phyloP scores from a whole-genome alignment of 2,888 invertebrate species.

The Agrochola lota region DNA sequence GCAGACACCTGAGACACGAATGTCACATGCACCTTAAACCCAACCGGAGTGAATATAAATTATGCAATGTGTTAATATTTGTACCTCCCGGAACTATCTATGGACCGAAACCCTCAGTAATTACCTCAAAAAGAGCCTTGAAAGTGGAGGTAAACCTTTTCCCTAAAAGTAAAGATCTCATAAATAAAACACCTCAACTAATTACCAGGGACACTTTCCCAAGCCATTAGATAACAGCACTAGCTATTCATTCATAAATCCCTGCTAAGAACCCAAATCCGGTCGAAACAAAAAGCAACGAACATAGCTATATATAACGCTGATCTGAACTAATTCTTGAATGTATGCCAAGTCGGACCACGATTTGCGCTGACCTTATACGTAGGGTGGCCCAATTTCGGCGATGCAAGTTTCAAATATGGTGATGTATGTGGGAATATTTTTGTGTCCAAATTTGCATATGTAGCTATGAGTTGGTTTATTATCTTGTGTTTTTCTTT shows the following conservation, averaged over 20 bases:
- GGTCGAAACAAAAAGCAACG: conserved; percentile 62
- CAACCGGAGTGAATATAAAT: neutral
- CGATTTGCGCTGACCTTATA: conserved; percentile 73
- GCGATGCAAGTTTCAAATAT: conserved; percentile 65
- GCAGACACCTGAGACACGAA: neutral
- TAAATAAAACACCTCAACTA: conserved; percentile 29
- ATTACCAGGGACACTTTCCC: conserved; percentile 32
- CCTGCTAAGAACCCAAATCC: conserved; percentile 53
- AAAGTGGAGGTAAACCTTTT: conserved; percentile 1
- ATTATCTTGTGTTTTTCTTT: neutral
- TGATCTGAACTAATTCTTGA: conserved; percentile 76
- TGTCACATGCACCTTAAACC: neutral
- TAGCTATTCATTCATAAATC: conserved; percentile 59
- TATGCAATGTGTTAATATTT: neutral
- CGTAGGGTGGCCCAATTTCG: conserved; percentile 67
- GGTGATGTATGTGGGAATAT: conserved; percentile 46
- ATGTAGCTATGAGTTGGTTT: neutral
- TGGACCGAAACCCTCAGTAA: neutral
- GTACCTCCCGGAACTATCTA: neutral
- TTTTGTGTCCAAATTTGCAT: conserved; percentile 38
- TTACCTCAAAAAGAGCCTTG: neutral
- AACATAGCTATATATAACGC: conserved; percentile 60
- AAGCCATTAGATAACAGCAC: conserved; percentile 42
- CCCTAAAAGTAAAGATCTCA: conserved; percentile 19
- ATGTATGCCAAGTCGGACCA: conserved; percentile 73